Evolutionary conservation across 2,113 vertebrate genomes (phyloP).

Genomic region (Anser cygnoides): DNA sequence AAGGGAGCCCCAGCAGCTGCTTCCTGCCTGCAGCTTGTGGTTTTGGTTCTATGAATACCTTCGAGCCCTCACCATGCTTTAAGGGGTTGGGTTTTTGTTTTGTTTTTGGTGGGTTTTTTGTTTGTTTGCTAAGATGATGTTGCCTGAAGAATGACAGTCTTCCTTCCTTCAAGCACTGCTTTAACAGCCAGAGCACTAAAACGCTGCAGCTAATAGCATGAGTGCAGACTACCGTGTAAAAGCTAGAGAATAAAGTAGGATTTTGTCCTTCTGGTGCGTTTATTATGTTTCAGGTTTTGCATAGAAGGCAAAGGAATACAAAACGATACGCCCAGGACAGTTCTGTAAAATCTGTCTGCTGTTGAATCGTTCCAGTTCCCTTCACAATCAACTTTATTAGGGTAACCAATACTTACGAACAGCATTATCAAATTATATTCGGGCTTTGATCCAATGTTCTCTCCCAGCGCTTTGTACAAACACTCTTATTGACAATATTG

Average conservation of each 20-base stretch:
- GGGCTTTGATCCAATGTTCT: not conserved
- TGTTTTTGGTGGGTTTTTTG: not conserved
- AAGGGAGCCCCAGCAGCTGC: not conserved
- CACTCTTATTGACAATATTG: not conserved
- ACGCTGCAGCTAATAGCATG: rapidly evolving
- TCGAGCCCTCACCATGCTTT: not conserved
- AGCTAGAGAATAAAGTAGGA: rapidly evolving
- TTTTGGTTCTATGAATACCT: not conserved
- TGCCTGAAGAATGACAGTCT: not conserved
- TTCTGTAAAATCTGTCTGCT: not conserved
- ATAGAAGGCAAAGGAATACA: not conserved
- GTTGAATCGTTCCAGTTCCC: not conserved
- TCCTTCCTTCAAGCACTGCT: not conserved
- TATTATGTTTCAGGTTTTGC: not conserved
- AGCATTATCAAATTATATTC: not conserved
- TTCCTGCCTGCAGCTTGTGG: slow-evolving; percentile 22
- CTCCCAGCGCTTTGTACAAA: not conserved
- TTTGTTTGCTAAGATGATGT: not conserved
- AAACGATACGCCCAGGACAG: not conserved
- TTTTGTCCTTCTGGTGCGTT: not conserved
- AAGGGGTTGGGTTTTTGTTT: not conserved
- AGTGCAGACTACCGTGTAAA: not conserved
- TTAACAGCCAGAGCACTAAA: not conserved
- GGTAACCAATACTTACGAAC: not conserved
- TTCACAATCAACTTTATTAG: not conserved